Base-by-base conservation (phyloP, 1,140 invertebrate genomes). In the Eufriesea mexicana region DNA sequence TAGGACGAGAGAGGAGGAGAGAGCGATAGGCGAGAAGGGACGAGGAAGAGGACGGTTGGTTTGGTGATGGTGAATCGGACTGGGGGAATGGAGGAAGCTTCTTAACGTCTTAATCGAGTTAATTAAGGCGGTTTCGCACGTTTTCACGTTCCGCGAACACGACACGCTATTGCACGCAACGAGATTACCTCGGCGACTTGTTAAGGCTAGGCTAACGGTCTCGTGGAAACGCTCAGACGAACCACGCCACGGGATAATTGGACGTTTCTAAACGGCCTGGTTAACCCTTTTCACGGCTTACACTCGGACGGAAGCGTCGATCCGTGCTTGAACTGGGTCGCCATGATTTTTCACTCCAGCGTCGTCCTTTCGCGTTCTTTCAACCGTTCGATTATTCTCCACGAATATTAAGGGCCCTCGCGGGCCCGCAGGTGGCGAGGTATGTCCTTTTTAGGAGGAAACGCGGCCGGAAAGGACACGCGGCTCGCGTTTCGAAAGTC, bases 51-150 rank as follows among this genome's bases (percentile, higher is more conserved):
- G 23, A 25, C n/a, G 28, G 12, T 12, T 47, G n/a, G 35, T 35
- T 35, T 23, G 10, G 20, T 35, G 66, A 45, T 47, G 51, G 78
- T 25, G 57, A 72, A 55, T 68, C 28, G 49, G n/a, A 18, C 61
- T 23, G 25, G 35, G 35, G 51, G 70, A 74, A 62, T n/a, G 51
- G 42, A 47, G 16, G 57, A 72, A 67, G 51, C 62, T 71, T 55
- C 71, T 74, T 81, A 86, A 92, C 89, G 89, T 91, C 91, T 92
- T 90, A 92, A 92, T 92, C 85, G 81, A 90, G 89, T 91, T 93
- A 92, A 92, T 93, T 93, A 91, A 92, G 88, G 79, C 88, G 86
- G 86, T 89, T 89, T 92, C 90, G 87, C 91, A 84, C 89, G 85
- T 90, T 86, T 85, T 87, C 86, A 81, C 80, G 80, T 87, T 86